Conservation (phyloP, 2,797 vertebrate species). For the Aeoliscus strigatus region DNA sequence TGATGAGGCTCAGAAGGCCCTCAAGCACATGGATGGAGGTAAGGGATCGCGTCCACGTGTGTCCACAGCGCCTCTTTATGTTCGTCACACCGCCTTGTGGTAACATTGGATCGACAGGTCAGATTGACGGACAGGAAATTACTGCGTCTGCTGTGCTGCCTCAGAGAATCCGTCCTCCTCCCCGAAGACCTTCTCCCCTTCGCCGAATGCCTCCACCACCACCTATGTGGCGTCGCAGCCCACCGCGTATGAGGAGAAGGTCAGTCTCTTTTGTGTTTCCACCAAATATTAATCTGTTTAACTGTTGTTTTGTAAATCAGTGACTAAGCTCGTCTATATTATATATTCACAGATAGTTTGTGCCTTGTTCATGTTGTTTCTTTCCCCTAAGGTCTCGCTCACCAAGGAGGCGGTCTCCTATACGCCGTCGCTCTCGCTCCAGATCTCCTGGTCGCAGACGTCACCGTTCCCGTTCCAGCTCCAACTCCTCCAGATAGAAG, state of each 20-base stretch:
- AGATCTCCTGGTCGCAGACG: constrained; percentile 90
- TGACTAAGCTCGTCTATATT: no score
- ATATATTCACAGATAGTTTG: no score
- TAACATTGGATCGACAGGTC: constrained; percentile 76
- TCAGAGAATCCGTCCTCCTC: constrained; percentile 77
- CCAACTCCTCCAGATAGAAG: constrained; percentile 92
- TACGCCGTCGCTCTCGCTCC: constrained; percentile 85
- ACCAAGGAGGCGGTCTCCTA: constrained; percentile 86
- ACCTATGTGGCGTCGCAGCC: constrained; percentile 91
- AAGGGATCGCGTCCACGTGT: not conserved
- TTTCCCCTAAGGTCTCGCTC: constrained; percentile 82
- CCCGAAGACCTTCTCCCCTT: constrained; percentile 84
- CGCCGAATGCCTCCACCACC: constrained; percentile 91
- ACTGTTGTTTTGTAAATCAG: no score
- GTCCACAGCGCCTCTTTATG: not conserved
- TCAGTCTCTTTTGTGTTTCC: no score
- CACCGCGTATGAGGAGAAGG: constrained; percentile 92
- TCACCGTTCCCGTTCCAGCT: constrained; percentile 94
- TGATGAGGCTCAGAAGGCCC: constrained; percentile 90
- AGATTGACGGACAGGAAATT: constrained; percentile 94
- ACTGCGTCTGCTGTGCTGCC: constrained; percentile 87
- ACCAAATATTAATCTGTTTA: no score
- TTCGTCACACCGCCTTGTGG: no score
- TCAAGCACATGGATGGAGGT: constrained; percentile 98
- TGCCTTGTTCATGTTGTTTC: no score